These are phyloP conservation scores for Ochlodes sylvanus DNA, from an alignment of 2,888 invertebrate genomes.

Conservation along the genomic window DNA sequence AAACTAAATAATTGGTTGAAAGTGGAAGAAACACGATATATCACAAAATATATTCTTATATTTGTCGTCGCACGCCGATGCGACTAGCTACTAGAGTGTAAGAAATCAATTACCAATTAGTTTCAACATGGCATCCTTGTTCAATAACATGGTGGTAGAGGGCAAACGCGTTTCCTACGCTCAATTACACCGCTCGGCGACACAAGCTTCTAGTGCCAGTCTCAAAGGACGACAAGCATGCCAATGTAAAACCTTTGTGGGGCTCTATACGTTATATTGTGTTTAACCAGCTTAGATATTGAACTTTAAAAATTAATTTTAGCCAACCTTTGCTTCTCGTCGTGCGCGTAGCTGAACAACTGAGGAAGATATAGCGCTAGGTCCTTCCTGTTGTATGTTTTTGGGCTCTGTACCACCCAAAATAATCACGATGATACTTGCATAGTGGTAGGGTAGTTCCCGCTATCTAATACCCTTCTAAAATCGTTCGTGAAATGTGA, in stretches of 20 bases:
- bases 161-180: conserved; percentile 70
- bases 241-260: conserved; percentile 31
- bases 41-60: too few species aligned
- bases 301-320: too few species aligned
- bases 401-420: too few species aligned
- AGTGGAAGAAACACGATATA: not conserved
- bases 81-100: conserved; percentile 51
- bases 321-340: too few species aligned
- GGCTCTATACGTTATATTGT: not conserved
- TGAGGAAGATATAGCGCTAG: too few species aligned
- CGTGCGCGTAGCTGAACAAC: too few species aligned
- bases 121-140: conserved; percentile 35
- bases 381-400: too few species aligned
- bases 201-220: conserved; percentile 40
- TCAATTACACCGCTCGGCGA: conserved; percentile 64
- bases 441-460: too few species aligned
- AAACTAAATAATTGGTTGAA: not conserved
- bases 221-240: conserved; percentile 39
- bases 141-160: conserved; percentile 66
- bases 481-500: too few species aligned
- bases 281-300: not conserved
- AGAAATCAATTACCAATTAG: conserved; percentile 35
- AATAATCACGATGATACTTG: too few species aligned
- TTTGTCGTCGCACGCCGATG: conserved; percentile 32
- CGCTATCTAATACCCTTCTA: too few species aligned